Evolutionary conservation across 2,113 vertebrate genomes (phyloP).

Genomic region (Holacanthus passer): DNA sequence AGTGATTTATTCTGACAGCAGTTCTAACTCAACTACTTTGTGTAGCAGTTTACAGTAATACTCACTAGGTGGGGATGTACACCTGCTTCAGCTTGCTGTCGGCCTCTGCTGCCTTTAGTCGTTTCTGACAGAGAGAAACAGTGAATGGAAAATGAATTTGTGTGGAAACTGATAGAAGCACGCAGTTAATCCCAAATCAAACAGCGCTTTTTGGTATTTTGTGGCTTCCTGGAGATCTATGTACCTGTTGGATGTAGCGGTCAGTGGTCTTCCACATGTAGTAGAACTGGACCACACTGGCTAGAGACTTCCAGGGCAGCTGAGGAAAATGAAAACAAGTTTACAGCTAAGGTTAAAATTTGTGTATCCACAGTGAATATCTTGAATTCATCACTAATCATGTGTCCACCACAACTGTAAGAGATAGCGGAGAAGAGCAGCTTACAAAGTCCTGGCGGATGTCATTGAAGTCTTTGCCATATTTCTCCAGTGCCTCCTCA

Average conservation of each 20-base stretch:
- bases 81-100: constrained; percentile 96
- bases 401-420: background rate
- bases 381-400: background rate
- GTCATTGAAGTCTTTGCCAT: constrained; percentile 95
- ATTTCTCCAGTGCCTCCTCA: constrained; percentile 94
- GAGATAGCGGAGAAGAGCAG: background rate
- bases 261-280: constrained; percentile 99
- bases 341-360: background rate
- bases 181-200: background rate
- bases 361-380: background rate
- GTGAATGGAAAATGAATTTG: too few relatives aligned
- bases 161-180: background rate
- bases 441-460: constrained; percentile 96
- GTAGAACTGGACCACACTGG: constrained; percentile 96
- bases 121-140: constrained; percentile 83
- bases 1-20: background rate
- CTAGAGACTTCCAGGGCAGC: constrained; percentile 96
- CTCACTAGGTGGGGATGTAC: constrained; percentile 97
- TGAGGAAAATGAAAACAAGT: constrained; percentile 60
- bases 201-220: accelerated
- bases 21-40: accelerated
- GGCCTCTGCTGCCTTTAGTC: constrained; percentile 93
- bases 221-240: background rate
- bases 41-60: constrained; percentile 41
- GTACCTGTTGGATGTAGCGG: constrained; percentile 95